Evolutionary conservation across 2,888 invertebrate species (phyloP).

Genomic region (Chalcis sispes): DNA sequence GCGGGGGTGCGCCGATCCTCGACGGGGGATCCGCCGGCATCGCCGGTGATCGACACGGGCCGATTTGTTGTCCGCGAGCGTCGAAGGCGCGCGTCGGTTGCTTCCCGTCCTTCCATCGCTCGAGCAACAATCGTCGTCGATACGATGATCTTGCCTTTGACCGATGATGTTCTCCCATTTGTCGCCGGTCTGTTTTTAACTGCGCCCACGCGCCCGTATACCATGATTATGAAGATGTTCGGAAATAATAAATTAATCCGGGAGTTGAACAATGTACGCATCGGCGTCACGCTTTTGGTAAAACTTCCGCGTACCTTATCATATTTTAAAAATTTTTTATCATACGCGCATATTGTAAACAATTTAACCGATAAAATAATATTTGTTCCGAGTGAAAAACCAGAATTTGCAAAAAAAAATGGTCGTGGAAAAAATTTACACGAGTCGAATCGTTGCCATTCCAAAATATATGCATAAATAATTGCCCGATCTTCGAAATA

Average conservation of each 20-base stretch:
- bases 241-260: constrained; percentile 25
- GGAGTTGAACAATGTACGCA: not conserved
- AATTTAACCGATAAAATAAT: too few relatives aligned
- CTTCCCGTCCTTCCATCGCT: not conserved
- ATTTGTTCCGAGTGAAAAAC: too few relatives aligned
- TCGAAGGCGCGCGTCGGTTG: constrained; percentile 1
- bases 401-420: too few relatives aligned
- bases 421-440: too few relatives aligned
- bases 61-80: constrained; percentile 44
- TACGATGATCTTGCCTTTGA: constrained; percentile 13
- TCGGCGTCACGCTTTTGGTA: not conserved
- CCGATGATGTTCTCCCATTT: too few relatives aligned
- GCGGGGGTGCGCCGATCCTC: constrained; percentile 63
- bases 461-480: too few relatives aligned
- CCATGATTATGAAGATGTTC: not conserved
- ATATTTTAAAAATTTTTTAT: too few relatives aligned
- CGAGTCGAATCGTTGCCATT: too few relatives aligned
- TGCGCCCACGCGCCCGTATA: not conserved
- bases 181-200: constrained; percentile 13
- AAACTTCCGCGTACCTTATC: too few relatives aligned
- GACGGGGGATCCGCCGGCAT: constrained; percentile 64
- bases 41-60: constrained; percentile 62
- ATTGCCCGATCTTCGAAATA: too few relatives aligned
- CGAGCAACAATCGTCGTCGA: constrained; percentile 9
- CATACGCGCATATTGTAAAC: too few relatives aligned